A percentile compares a stretch with the other conserved stretches of the same genome.
Evolutionary conservation across 2,888 invertebrate genomes (phyloP).

Genomic region (Holacanthella duospinosa): DNA sequence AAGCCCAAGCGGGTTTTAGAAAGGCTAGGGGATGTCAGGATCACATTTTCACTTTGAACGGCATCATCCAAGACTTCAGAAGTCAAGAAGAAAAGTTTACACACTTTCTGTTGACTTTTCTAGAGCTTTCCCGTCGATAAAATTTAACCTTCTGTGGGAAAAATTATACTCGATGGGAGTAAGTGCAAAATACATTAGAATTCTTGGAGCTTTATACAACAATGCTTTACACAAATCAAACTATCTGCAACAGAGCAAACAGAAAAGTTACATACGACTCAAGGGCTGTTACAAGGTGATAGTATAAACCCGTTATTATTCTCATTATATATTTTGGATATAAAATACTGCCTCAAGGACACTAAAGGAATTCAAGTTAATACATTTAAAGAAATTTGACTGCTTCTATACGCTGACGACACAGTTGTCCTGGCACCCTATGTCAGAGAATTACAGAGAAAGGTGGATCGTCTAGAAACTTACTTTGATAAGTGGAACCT

Average conservation of each 20-base stretch:
- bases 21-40: conserved; percentile 4
- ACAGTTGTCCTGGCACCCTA: background rate
- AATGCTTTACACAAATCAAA: too few relatives aligned
- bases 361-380: background rate
- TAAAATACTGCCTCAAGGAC: too few relatives aligned
- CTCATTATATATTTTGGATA: background rate
- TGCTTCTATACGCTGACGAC: background rate
- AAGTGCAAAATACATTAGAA: background rate
- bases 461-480: background rate
- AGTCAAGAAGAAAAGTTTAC: background rate
- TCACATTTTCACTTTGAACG: conserved; percentile 6
- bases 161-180: background rate
- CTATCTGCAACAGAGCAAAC: too few relatives aligned
- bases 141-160: background rate
- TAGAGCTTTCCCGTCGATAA: background rate
- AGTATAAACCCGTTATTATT: background rate
- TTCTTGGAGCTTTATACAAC: background rate
- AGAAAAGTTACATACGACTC: background rate
- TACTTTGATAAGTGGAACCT: background rate
- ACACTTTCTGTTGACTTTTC: conserved; percentile 2
- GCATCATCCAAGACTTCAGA: background rate
- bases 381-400: background rate
- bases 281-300: background rate
- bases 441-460: background rate
- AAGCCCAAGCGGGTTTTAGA: conserved; percentile 3